Percentiles rank a stretch among this genome's conserved stretches.
These are phyloP conservation scores for Bettongia penicillata DNA, from an alignment of 2,113 vertebrate genomes.

Conservation along the genomic window DNA sequence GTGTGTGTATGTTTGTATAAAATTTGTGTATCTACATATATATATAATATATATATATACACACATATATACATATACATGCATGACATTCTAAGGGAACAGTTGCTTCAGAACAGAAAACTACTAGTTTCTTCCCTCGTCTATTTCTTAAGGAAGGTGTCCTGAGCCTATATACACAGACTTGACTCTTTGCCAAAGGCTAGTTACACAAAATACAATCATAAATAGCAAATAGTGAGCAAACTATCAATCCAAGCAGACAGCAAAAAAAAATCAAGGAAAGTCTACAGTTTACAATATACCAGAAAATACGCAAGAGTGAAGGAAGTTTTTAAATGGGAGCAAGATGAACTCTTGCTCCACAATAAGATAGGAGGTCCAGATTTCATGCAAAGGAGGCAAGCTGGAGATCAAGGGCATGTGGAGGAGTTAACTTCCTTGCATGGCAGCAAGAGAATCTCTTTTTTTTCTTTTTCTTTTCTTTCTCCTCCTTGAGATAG, in stretches of 20 bases:
- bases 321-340: neutral
- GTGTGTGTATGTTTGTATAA: neutral
- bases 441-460: neutral
- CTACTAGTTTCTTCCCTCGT: neutral
- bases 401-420: neutral
- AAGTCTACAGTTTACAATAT: neutral
- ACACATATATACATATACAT: too few species aligned
- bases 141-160: neutral
- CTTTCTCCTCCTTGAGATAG: neutral
- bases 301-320: neutral
- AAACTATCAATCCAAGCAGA: neutral
- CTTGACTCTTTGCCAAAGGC: neutral
- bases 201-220: neutral
- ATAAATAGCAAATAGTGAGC: neutral
- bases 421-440: neutral
- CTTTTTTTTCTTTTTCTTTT: neutral
- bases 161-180: neutral
- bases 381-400: neutral
- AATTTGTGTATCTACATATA: too few species aligned
- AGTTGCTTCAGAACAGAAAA: neutral
- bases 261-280: neutral
- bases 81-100: neutral
- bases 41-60: too few species aligned
- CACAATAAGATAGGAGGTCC: neutral
- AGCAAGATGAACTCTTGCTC: neutral